Evolutionary conservation across 2,888 invertebrate species (phyloP), one percentile per base, ranked within the genome.

Genomic region (Junonia oenone): DNA sequence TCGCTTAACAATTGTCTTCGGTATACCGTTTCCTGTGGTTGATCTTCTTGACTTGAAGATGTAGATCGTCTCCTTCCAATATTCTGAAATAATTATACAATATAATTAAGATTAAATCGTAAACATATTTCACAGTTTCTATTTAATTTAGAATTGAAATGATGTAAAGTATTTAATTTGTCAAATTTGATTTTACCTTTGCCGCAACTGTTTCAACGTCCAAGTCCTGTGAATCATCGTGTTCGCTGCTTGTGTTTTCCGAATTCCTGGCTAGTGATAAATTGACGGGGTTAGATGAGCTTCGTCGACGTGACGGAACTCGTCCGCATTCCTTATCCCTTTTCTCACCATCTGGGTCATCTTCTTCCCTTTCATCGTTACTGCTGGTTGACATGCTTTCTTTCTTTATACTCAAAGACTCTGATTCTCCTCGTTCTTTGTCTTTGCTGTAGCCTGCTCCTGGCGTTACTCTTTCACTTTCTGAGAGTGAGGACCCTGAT

Each of bases 211-310:
- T 87, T 81, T 91, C 91, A 5, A 91, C 86, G 63, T 91, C 91
- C 31, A 91, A 85, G 65, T 91, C 91, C 60, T 90, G 90, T 53
- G 89, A 89, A 71, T 91, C 91, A 46, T 91, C 91, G 49, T 88
- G 89, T 78, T 91, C 91, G 76, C 92, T 92, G 65, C 92, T 92
- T 53, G 91, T 91, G 66, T 91, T 91, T 65, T 91, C 91, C 22
- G 92, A 90, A 59, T 90, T 90, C 62, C 87, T 87, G 51, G 92
- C 91, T 55, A 94, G 73, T 26, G 94, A 96, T 67, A 96, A 90
- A 83, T 96, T 96, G 48, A 96, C 96, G 33, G 96, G 96, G 77
- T 95, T 95, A 0, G 95, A 94, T 48, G 95, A 95, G 80, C 93
- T 94, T 81, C 93, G 92, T 74, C 93, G 90, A 68, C 94, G 86